Conservation (phyloP, 2,888 invertebrate species). For the Melinopterus prodromus region DNA sequence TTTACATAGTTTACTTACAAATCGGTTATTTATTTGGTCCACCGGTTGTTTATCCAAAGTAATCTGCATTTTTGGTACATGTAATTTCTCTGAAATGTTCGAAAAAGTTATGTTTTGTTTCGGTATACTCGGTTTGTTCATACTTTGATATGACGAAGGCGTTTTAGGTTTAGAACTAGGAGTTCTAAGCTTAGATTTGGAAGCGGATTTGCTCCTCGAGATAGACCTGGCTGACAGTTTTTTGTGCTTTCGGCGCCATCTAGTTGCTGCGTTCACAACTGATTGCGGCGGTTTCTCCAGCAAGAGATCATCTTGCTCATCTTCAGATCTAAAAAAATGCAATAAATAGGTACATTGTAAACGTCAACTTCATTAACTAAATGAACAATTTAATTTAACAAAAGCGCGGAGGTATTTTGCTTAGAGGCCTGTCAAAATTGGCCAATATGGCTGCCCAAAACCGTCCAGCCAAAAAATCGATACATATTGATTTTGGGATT, state of each 20-base stretch:
- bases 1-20: slow-evolving; percentile 21
- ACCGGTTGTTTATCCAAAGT: background rate
- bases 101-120: background rate
- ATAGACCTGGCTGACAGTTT: slow-evolving; percentile 53
- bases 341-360: background rate
- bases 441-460: background rate
- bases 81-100: slow-evolving; percentile 11
- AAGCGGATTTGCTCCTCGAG: slow-evolving; percentile 40
- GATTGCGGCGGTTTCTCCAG: slow-evolving; percentile 37
- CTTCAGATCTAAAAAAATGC: slow-evolving; percentile 32
- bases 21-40: slow-evolving; percentile 13
- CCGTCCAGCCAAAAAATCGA: background rate
- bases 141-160: slow-evolving; percentile 27
- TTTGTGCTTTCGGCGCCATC: slow-evolving; percentile 56
- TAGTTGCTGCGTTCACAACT: slow-evolving; percentile 55
- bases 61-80: slow-evolving; percentile 17
- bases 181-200: slow-evolving; percentile 18
- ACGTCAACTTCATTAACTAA: background rate
- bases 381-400: background rate
- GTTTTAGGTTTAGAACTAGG: slow-evolving; percentile 19
- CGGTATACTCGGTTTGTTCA: background rate
- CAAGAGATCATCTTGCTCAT: slow-evolving; percentile 18
- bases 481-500: slow-evolving; percentile 18
- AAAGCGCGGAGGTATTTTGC: too few species aligned
- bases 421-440: background rate